Percentiles rank a stretch among this genome's conserved stretches.
Conservation (phyloP, 2,797 vertebrate genomes). For the Chelmon rostratus region DNA sequence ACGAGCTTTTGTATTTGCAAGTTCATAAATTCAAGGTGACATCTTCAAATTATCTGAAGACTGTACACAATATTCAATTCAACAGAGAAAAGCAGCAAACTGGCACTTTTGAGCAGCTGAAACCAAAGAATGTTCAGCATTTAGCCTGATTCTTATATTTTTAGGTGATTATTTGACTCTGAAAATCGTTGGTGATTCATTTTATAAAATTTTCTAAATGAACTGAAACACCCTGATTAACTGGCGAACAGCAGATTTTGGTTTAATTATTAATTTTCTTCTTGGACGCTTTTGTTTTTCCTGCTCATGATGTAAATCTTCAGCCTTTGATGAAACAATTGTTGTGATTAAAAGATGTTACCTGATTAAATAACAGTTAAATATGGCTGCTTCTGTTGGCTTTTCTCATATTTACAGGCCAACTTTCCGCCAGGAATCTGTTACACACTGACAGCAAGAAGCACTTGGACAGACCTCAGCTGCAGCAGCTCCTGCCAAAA, state of each 20-base stretch:
- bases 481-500: conserved; percentile 10
- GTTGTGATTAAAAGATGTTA: background rate
- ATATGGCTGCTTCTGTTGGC: background rate
- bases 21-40: background rate
- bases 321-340: background rate
- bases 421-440: background rate
- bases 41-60: background rate
- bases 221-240: background rate
- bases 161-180: background rate
- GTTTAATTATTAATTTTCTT: background rate
- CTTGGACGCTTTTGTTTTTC: background rate
- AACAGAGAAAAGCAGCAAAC: background rate
- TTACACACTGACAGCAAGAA: conserved; percentile 3
- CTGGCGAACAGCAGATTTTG: background rate
- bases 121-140: too few relatives aligned
- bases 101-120: background rate
- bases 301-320: background rate
- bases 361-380: background rate
- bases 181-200: background rate
- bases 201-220: background rate
- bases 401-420: background rate
- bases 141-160: background rate
- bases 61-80: too few relatives aligned
- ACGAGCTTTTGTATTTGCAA: background rate
- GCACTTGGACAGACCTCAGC: conserved; percentile 7